A percentile compares a stretch with the other conserved stretches of the same genome.
Conservation (phyloP, 2,888 invertebrate genomes). For the Caenorhabditis auriculariae region DNA sequence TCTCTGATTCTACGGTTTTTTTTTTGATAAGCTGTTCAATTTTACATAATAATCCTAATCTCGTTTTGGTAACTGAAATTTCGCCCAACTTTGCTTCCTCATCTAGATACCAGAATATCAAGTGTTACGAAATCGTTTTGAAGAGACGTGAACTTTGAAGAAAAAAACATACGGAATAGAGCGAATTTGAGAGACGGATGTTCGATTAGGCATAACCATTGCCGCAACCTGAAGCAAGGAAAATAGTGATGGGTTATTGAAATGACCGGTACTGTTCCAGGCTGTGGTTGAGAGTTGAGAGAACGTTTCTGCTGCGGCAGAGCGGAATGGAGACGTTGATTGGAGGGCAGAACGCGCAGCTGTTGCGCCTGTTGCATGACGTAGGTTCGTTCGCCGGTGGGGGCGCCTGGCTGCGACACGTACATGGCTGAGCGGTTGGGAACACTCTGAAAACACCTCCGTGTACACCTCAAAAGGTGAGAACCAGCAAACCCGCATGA, state of each 20-base stretch:
- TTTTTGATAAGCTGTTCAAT: too few relatives aligned
- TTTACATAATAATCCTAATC: too few relatives aligned
- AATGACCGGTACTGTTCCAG: too few relatives aligned
- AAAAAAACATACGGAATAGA: constrained; percentile 13
- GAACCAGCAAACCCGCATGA: constrained; percentile 1
- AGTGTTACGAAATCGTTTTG: too few relatives aligned
- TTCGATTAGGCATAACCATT: constrained; percentile 17
- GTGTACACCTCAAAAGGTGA: not conserved
- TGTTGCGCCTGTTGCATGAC: constrained; percentile 1
- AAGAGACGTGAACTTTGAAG: too few relatives aligned
- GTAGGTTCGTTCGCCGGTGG: not conserved
- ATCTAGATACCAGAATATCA: too few relatives aligned
- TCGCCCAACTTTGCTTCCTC: too few relatives aligned
- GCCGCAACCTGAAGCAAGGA: too few relatives aligned
- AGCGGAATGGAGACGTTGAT: constrained; percentile 9
- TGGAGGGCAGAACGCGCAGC: constrained; percentile 11
- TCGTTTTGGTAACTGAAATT: too few relatives aligned
- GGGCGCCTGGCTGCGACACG: not conserved
- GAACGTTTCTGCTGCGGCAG: too few relatives aligned
- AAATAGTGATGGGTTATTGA: too few relatives aligned
- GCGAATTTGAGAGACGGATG: constrained; percentile 7
- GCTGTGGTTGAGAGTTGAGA: constrained; percentile 11
- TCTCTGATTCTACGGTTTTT: too few relatives aligned
- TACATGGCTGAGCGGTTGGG: not conserved
- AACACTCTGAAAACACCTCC: not conserved